phyloP scores from a whole-genome alignment of 2,797 vertebrate genomes.

The Todus mexicanus region DNA sequence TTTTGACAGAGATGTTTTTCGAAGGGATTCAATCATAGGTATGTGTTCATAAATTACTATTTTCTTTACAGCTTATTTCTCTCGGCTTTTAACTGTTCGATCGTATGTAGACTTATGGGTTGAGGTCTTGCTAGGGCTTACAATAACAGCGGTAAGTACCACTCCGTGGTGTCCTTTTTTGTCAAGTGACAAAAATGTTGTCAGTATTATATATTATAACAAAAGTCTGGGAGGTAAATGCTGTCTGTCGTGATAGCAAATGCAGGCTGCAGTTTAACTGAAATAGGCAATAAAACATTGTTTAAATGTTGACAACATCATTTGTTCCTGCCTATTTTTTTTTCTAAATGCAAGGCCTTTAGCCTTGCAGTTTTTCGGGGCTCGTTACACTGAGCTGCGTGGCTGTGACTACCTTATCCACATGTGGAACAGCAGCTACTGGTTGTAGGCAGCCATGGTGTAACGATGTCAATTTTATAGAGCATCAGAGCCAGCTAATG shows the following conservation, averaged over 20 bases:
- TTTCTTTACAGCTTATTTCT: neutral
- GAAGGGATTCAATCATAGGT: conserved; percentile 99
- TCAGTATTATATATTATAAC: neutral
- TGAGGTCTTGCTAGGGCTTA: neutral
- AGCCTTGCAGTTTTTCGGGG: neutral
- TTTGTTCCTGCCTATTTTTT: neutral
- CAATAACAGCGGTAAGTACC: neutral
- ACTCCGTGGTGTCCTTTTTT: neutral
- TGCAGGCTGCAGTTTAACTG: neutral
- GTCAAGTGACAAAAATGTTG: neutral
- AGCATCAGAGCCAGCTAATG: neutral
- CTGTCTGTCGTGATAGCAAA: neutral
- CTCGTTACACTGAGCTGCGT: neutral
- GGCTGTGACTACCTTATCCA: neutral
- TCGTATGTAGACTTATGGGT: rapidly evolving
- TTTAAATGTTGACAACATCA: neutral
- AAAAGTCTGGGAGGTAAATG: neutral
- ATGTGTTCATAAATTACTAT: conserved; percentile 58
- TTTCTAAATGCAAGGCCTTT: neutral
- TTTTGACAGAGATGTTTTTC: conserved; percentile 98
- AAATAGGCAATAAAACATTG: neutral
- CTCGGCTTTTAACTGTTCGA: neutral
- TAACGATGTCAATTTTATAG: neutral
- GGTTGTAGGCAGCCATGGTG: neutral
- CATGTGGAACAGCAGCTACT: neutral